These are phyloP conservation scores for Lucifuga dentata DNA, from an alignment of 2,113 vertebrate genomes.

Conservation along the genomic window DNA sequence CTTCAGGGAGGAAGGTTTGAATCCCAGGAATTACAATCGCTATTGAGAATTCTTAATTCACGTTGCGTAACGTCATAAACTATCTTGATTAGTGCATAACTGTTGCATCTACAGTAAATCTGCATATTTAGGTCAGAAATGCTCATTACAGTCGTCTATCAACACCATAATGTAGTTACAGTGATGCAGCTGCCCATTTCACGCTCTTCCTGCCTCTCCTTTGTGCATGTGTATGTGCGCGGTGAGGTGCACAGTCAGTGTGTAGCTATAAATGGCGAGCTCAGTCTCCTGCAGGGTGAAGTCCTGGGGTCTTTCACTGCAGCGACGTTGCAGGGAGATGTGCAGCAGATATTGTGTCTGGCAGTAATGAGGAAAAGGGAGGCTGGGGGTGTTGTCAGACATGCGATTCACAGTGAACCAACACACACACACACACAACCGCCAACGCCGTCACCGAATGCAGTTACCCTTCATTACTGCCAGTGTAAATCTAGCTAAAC, in stretches of 20 bases:
- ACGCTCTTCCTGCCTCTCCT: neutral
- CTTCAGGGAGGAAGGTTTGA: no score
- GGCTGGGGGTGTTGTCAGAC: constrained; percentile 36
- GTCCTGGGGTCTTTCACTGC: constrained; percentile 27
- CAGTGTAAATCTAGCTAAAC: constrained; percentile 44
- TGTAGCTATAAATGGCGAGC: constrained; percentile 26
- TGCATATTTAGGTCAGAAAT: neutral
- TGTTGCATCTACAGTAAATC: no score
- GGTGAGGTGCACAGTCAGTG: neutral
- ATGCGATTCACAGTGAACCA: constrained; percentile 17
- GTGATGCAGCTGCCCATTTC: neutral
- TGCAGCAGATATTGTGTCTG: constrained; percentile 47
- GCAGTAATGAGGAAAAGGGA: constrained; percentile 59
- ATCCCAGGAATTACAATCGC: no score
- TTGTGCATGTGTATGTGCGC: neutral
- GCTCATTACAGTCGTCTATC: neutral
- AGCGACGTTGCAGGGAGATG: constrained; percentile 25
- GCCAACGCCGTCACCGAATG: constrained; percentile 1
- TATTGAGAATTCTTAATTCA: no score
- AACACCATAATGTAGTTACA: neutral
- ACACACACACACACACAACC: constrained; percentile 4
- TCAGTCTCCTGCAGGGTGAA: constrained; percentile 30
- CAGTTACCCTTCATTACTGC: constrained; percentile 46
- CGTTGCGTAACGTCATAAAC: no score
- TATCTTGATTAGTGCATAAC: no score